Evolutionary conservation across 2,113 vertebrate genomes (phyloP).

Genomic region (Fregata magnificens): DNA sequence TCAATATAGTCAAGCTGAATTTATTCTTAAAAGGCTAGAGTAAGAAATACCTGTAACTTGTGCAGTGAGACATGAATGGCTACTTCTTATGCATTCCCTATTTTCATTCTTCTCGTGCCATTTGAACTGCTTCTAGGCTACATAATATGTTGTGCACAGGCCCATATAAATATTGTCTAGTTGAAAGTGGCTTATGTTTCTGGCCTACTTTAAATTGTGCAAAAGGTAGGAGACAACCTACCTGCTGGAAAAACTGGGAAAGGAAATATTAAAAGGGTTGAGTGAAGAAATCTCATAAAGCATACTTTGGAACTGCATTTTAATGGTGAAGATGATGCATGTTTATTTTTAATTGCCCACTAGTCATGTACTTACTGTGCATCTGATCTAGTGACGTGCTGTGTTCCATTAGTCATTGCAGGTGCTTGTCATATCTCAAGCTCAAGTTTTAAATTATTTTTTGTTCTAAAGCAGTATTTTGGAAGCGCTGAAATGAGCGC

Average conservation of each 20-base stretch:
- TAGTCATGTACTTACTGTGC: neutral
- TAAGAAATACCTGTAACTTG: neutral
- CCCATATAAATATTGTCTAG: neutral
- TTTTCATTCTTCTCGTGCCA: neutral
- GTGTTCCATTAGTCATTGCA: neutral
- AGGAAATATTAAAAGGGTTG: neutral
- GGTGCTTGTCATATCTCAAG: neutral
- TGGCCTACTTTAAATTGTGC: neutral
- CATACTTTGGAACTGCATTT: neutral
- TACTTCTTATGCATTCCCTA: neutral
- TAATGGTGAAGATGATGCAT: neutral
- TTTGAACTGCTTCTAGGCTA: neutral
- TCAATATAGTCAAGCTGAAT: neutral
- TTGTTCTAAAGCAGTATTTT: neutral
- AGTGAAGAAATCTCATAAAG: neutral
- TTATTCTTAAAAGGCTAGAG: neutral
- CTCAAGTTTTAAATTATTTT: neutral
- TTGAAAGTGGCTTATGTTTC: neutral
- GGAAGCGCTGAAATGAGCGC: neutral
- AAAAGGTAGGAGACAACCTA: neutral
- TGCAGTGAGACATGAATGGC: neutral
- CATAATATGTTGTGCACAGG: neutral
- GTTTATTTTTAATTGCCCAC: neutral
- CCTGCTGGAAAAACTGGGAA: neutral
- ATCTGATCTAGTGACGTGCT: neutral